These are phyloP conservation scores for Nemapogon koenigi DNA, from an alignment of 2,888 invertebrate species.

Conservation along the genomic window DNA sequence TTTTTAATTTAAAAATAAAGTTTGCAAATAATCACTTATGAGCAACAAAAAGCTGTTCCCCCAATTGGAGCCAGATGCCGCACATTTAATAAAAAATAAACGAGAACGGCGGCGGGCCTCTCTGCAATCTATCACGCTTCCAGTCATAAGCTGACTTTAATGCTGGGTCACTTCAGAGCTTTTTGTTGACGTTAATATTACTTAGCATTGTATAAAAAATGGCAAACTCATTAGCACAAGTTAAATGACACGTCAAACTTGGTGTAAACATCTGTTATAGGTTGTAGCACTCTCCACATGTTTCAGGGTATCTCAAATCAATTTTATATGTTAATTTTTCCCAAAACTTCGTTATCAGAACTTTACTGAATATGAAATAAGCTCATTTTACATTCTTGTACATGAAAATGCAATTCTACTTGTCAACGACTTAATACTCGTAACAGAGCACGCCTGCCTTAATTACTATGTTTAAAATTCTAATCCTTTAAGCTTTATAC, in stretches of 20 bases:
- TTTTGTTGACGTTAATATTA: slow-evolving; percentile 59
- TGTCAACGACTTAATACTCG: no score
- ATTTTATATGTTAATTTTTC: no score
- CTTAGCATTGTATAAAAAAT: slow-evolving; percentile 37
- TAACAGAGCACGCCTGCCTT: no score
- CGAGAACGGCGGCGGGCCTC: slow-evolving; percentile 27
- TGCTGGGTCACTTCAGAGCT: slow-evolving; percentile 59
- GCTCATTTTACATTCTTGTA: no score
- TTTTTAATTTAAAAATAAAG: slow-evolving; percentile 5
- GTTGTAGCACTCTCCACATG: no score
- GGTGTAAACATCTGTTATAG: slow-evolving; percentile 25
- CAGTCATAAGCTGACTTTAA: slow-evolving; percentile 61
- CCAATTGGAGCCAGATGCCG: slow-evolving; percentile 50
- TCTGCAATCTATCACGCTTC: slow-evolving; percentile 56
- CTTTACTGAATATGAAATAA: no score
- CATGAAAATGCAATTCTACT: no score
- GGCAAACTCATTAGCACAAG: slow-evolving; percentile 40
- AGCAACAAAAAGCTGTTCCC: slow-evolving; percentile 42
- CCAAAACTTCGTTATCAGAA: no score
- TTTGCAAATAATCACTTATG: slow-evolving; percentile 8
- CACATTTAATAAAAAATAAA: slow-evolving; percentile 58
- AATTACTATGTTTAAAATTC: no score
- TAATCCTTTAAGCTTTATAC: no score
- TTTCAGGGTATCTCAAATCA: no score
- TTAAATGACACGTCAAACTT: slow-evolving; percentile 44